These are phyloP conservation scores for Neolamprologus longior DNA, from an alignment of 2,113 vertebrate genomes.

Conservation along the genomic window DNA sequence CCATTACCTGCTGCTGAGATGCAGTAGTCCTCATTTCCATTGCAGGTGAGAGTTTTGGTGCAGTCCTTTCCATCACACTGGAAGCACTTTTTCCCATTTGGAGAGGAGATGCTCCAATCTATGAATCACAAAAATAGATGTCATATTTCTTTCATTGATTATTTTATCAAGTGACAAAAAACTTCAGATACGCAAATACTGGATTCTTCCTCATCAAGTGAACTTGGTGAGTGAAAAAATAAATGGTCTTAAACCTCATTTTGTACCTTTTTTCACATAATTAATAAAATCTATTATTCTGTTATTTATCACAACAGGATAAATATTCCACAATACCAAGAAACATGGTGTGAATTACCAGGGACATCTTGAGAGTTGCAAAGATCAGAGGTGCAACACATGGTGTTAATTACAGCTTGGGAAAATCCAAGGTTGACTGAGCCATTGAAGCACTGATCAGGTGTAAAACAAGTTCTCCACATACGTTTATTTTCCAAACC, in stretches of 20 bases:
- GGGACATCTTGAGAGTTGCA: background rate
- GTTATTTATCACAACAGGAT: background rate
- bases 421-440: fast-evolving
- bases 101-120: background rate
- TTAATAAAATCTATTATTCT: background rate
- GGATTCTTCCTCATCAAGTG: background rate
- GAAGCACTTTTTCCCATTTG: background rate
- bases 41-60: background rate
- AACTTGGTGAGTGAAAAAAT: background rate
- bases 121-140: fast-evolving
- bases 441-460: fast-evolving
- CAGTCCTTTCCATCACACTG: fast-evolving
- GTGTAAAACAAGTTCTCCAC: fast-evolving
- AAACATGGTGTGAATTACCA: background rate
- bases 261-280: background rate
- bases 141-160: background rate
- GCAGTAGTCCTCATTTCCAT: background rate
- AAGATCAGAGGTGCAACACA: background rate
- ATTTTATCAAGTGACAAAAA: fast-evolving
- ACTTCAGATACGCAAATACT: background rate
- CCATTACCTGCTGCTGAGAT: background rate
- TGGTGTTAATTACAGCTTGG: background rate
- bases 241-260: fast-evolving
- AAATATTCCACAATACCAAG: background rate
- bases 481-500: fast-evolving